Evolutionary conservation across 1,140 invertebrate genomes (phyloP).

Genomic region (Penaeus vannamei): DNA sequence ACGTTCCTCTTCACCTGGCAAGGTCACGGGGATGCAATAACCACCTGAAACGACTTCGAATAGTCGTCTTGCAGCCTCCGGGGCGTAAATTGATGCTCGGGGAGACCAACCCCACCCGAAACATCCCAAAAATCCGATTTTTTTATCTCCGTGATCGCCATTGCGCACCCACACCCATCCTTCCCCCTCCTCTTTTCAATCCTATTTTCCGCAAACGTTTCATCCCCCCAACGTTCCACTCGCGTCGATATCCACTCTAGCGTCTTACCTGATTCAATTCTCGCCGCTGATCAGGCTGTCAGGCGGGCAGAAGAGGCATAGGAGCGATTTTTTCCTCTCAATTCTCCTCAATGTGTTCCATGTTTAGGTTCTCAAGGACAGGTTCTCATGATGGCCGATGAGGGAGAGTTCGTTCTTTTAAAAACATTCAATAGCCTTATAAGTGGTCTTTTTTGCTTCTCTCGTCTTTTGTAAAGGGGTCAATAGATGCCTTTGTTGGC

Average conservation of each 20-base stretch:
- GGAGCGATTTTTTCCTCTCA: slow-evolving; percentile 41
- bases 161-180: slow-evolving; percentile 39
- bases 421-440: background rate
- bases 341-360: slow-evolving; percentile 30
- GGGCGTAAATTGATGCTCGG: too few relatives aligned
- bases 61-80: too few relatives aligned
- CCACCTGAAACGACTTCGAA: too few relatives aligned
- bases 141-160: slow-evolving; percentile 44
- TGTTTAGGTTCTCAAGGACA: slow-evolving; percentile 63
- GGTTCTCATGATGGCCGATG: slow-evolving; percentile 48
- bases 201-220: slow-evolving; percentile 37
- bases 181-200: background rate
- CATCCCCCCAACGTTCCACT: background rate
- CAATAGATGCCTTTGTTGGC: too few relatives aligned
- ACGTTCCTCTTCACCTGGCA: slow-evolving; percentile 31
- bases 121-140: slow-evolving; percentile 17
- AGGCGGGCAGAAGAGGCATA: slow-evolving; percentile 49
- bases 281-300: slow-evolving; percentile 52
- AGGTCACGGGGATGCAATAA: too few relatives aligned
- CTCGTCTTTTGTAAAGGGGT: background rate
- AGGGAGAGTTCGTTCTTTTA: slow-evolving; percentile 3
- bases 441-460: background rate
- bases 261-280: slow-evolving; percentile 36
- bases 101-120: background rate
- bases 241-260: background rate